Evolutionary conservation across 2,797 vertebrate genomes (phyloP), one percentile per base, ranked within the genome.

Genomic region (Centroberyx gerrardi): DNA sequence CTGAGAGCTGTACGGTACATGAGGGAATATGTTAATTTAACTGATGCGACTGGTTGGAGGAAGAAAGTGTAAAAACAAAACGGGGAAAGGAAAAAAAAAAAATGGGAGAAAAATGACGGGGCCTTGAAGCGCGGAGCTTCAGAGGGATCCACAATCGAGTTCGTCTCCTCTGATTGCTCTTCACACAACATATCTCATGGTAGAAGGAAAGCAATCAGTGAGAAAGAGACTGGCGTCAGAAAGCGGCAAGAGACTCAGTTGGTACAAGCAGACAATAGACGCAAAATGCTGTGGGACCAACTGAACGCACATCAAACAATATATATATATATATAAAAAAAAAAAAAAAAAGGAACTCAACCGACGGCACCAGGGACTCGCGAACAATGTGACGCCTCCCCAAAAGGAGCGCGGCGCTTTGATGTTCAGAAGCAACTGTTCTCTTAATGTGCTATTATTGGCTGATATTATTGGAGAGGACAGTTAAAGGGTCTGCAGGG

Each of bases 401-500:
- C n/a, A 53, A 74, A 73, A 70, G 54, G n/a, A 64, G 44, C 28
- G 42, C 0, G 7, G 38, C 12, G 33, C 78, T 88, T 82, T 89
- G 85, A 91, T 81, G 81, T 83, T 89, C 77, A 72, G 48, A 87
- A 66, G 71, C 56, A 36, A 80, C 77, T 82, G 64, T 72, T 83
- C 58, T 60, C 38, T 62, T 80, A 80, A 88, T 74, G 40, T 17
- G 70, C 63, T 38, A 65, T 66, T 59, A 28, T 52, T 31, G 76
- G 83, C 68, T 88, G 81, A 84, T 80, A 78, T 76, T 78, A 87
- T 87, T 81, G 81, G 77, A 83, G 58, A 33, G 73, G 79, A 84
- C 82, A 70, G 73, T 84, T 80, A 87, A 80, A 85, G 80, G 83
- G 65, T 82, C 78, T 81, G 58, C 55, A 60, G 82, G 81, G 81